A percentile compares a stretch with the other conserved stretches of the same genome.
phyloP scores from a whole-genome alignment of 2,113 vertebrate genomes.

The Ictalurus furcatus region DNA sequence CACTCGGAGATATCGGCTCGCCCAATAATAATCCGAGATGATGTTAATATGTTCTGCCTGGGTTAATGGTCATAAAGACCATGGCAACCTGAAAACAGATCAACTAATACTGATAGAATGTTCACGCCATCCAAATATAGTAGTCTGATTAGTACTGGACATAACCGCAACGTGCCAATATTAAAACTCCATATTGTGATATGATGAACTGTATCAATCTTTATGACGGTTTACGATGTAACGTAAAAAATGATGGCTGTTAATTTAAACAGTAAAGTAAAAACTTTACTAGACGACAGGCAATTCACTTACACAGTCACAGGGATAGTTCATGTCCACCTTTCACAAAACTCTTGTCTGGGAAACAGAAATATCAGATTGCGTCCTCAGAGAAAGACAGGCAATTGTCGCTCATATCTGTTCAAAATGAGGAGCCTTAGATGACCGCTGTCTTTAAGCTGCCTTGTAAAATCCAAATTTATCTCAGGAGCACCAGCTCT shows the following conservation, averaged over 20 bases:
- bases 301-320: neutral
- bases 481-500: neutral
- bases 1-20: slow-evolving; percentile 4
- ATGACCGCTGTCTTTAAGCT: neutral
- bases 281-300: neutral
- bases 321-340: neutral
- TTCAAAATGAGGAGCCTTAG: neutral
- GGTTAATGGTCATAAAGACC: neutral
- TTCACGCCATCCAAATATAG: neutral
- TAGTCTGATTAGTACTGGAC: neutral
- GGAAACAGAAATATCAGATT: neutral
- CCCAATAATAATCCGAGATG: neutral
- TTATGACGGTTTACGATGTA: neutral
- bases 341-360: neutral
- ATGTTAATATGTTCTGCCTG: neutral
- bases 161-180: neutral
- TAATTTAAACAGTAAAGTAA: neutral
- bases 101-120: neutral
- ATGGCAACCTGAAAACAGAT: slow-evolving; percentile 14
- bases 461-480: neutral
- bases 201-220: neutral
- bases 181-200: neutral
- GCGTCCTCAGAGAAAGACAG: neutral
- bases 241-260: neutral
- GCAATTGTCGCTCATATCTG: neutral